Conservation (phyloP, 2,888 invertebrate species). For the Octonoba sinensis region DNA sequence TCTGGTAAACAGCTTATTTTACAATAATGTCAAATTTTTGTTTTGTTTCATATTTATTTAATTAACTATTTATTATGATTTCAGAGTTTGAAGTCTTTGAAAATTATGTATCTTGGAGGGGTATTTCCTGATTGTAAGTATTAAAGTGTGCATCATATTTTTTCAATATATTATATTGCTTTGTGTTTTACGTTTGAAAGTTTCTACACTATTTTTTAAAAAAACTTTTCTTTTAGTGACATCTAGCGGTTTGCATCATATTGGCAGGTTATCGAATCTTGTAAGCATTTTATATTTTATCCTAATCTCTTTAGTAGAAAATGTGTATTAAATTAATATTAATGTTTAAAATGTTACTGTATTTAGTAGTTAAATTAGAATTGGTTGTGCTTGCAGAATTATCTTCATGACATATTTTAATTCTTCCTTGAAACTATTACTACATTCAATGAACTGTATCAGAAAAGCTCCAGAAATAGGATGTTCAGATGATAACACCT, state of each 20-base stretch:
- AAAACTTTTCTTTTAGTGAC: constrained; percentile 36
- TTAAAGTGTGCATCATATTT: neutral
- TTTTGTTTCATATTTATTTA: neutral
- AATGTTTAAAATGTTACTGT: no score
- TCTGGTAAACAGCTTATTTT: neutral
- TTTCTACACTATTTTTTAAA: neutral
- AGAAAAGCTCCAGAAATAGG: no score
- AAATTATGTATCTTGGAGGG: constrained; percentile 51
- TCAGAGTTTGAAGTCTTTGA: constrained; percentile 53
- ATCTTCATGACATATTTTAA: no score
- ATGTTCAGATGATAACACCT: no score
- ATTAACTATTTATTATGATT: neutral
- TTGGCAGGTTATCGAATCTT: constrained; percentile 54
- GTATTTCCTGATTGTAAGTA: constrained; percentile 57
- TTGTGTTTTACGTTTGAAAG: no score
- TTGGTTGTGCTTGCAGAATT: no score
- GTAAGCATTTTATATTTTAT: constrained; percentile 24
- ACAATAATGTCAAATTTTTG: neutral
- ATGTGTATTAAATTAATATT: neutral
- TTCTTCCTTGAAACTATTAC: no score
- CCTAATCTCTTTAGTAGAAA: neutral
- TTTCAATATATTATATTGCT: neutral
- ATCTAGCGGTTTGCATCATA: constrained; percentile 55
- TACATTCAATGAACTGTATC: no score
- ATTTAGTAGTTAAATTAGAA: no score